Evolutionary conservation across 2,888 invertebrate genomes (phyloP).

Genomic region (Drosophila melanosoma): DNA sequence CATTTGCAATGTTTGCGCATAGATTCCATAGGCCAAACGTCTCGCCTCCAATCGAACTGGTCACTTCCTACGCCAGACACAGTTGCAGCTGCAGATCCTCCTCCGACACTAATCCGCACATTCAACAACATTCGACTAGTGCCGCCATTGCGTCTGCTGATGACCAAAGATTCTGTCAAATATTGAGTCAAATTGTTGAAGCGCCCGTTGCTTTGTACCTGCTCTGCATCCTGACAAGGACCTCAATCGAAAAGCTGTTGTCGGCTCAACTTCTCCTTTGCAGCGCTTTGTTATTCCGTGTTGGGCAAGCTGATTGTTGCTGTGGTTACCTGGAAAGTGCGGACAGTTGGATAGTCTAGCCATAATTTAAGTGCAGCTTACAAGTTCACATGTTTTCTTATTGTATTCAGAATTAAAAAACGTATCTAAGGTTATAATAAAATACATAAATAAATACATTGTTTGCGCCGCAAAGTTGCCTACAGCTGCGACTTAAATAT

Average conservation of each 20-base stretch:
- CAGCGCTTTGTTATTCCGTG: conserved; percentile 43
- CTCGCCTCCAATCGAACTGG: conserved; percentile 53
- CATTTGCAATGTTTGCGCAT: conserved; percentile 69
- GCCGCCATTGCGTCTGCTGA: conserved; percentile 9
- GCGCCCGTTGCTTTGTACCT: conserved; percentile 6
- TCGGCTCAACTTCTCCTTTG: conserved; percentile 39
- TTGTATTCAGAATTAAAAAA: no score
- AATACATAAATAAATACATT: not conserved
- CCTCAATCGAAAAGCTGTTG: conserved; percentile 2
- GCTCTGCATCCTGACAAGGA: not conserved
- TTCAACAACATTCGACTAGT: conserved; percentile 35
- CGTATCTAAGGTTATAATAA: not conserved
- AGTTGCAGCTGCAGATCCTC: not conserved
- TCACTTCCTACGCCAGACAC: conserved; percentile 17
- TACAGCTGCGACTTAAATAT: not conserved
- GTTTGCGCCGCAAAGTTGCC: not conserved
- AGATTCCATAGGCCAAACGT: conserved; percentile 61
- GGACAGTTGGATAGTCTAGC: conserved; percentile 3
- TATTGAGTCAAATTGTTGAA: conserved; percentile 33
- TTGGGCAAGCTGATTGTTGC: conserved; percentile 35
- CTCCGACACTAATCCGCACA: not conserved
- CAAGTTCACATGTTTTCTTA: not conserved
- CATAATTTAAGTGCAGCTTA: conserved; percentile 27
- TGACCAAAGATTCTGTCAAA: conserved; percentile 45
- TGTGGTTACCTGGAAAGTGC: not conserved